Conservation (phyloP, 2,113 vertebrate genomes). For the Rhipidura dahli region DNA sequence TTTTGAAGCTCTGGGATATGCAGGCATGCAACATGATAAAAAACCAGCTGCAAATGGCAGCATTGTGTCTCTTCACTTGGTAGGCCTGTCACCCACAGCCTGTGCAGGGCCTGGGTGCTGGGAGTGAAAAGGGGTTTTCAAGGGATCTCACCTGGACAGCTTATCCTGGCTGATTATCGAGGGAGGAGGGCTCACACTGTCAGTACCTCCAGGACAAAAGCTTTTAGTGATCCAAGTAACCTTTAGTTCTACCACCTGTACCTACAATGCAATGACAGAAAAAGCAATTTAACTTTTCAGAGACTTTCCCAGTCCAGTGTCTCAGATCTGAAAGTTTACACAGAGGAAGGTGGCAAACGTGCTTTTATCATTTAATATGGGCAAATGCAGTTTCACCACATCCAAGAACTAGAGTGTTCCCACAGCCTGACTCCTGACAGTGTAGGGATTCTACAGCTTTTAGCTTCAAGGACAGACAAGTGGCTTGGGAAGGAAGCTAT, state of each 20-base stretch:
- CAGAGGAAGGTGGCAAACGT: neutral
- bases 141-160: constrained; percentile 81
- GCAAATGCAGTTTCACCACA: neutral
- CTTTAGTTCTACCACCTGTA: constrained; percentile 93
- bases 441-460: neutral
- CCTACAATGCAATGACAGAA: constrained; percentile 67
- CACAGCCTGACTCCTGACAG: neutral
- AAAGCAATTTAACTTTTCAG: neutral
- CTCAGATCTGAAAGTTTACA: neutral
- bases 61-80: neutral
- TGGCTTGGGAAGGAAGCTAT: neutral
- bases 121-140: neutral
- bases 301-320: neutral
- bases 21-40: neutral
- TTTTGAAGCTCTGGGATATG: neutral
- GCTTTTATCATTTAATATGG: neutral
- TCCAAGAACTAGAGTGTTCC: neutral
- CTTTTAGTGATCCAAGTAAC: constrained; percentile 99
- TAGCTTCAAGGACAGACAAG: neutral
- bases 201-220: constrained; percentile 93
- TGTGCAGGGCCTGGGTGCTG: neutral
- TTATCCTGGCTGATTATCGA: constrained; percentile 92
- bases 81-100: neutral
- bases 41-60: neutral
- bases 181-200: constrained; percentile 93